phyloP scores from a whole-genome alignment of 2,797 vertebrate species.

The Gambusia yucatana region DNA sequence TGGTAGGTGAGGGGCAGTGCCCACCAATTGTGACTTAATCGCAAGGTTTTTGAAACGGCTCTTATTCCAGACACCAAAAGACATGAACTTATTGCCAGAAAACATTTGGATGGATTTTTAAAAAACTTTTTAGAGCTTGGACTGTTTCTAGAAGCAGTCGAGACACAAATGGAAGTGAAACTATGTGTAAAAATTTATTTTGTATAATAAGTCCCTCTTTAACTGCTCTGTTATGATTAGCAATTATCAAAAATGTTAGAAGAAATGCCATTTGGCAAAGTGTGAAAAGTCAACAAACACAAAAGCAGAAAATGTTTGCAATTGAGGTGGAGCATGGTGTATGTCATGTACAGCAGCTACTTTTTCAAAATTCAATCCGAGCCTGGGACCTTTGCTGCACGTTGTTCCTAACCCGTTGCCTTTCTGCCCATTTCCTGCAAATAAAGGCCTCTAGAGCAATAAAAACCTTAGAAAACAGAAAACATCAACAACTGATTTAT shows the following conservation, averaged over 20 bases:
- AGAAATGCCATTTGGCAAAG: slow-evolving; percentile 32
- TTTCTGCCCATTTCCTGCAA: background rate
- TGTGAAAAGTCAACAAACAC: slow-evolving; percentile 55
- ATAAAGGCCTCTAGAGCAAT: background rate
- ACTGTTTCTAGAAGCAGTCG: no score
- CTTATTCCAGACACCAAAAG: background rate
- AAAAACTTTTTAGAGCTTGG: no score
- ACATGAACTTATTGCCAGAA: background rate
- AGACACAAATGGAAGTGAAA: background rate
- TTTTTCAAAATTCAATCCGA: background rate
- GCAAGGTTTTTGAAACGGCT: background rate
- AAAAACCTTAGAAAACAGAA: background rate
- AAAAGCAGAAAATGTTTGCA: slow-evolving; percentile 57
- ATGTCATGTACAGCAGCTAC: background rate
- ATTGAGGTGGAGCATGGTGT: background rate
- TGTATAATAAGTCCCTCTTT: background rate
- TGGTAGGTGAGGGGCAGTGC: background rate
- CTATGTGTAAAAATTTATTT: background rate
- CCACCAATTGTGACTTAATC: background rate
- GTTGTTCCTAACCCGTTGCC: background rate
- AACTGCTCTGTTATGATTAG: slow-evolving; percentile 53
- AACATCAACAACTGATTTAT: slow-evolving; percentile 39
- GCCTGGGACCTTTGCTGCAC: background rate
- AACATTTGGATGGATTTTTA: background rate
- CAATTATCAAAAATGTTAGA: slow-evolving; percentile 42